A percentile compares a stretch with the other conserved stretches of the same genome.
Evolutionary conservation across 2,888 invertebrate genomes (phyloP).

Genomic region (Bombylius discolor): DNA sequence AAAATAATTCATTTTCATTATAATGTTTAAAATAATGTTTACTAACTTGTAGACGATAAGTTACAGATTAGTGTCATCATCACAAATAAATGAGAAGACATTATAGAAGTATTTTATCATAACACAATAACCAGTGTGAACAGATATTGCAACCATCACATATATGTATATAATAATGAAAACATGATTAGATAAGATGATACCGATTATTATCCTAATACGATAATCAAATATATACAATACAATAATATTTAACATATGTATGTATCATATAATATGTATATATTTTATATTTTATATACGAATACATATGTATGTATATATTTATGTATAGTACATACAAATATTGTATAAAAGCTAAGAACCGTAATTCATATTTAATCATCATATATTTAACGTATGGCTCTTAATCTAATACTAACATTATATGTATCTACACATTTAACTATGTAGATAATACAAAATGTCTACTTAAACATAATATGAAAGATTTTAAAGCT

Average conservation of each 20-base stretch:
- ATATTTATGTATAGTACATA: neutral
- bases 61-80: constrained; percentile 3
- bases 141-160: neutral
- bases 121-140: neutral
- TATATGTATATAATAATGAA: neutral
- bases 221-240: neutral
- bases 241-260: neutral
- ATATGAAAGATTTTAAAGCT: too few relatives aligned
- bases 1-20: neutral
- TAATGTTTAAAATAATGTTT: neutral
- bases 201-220: neutral
- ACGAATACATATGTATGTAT: neutral
- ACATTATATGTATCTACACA: too few relatives aligned
- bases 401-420: neutral
- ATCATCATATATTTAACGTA: neutral
- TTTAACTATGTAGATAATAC: too few relatives aligned
- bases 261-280: neutral
- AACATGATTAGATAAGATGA: neutral
- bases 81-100: constrained; percentile 4
- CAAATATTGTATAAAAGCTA: neutral
- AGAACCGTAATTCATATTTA: neutral
- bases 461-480: too few relatives aligned
- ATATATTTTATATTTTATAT: neutral
- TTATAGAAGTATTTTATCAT: neutral
- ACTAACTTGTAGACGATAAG: constrained; percentile 6